These are phyloP conservation scores for Myotis myotis DNA, from an alignment of 2,797 vertebrate species.

Conservation along the genomic window DNA sequence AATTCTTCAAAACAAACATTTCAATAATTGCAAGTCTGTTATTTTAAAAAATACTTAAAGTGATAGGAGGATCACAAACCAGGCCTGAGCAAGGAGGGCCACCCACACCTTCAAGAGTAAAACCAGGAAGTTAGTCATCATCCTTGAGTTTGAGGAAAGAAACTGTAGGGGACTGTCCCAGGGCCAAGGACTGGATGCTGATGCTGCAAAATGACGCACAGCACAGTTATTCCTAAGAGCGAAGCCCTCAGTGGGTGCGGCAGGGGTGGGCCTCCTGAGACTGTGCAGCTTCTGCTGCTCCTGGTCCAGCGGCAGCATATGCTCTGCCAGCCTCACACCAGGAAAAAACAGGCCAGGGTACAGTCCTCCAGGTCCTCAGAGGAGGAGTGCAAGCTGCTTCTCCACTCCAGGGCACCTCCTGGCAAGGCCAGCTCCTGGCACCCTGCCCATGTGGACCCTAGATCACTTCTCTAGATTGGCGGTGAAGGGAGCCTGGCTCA, in stretches of 20 bases:
- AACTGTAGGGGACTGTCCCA: not conserved
- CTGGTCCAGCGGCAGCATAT: not conserved
- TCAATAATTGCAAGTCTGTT: too few species aligned
- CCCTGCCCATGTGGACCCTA: too few species aligned
- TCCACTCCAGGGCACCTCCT: not conserved
- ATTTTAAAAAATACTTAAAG: too few species aligned
- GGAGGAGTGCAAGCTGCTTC: not conserved
- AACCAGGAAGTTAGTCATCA: slow-evolving; percentile 46
- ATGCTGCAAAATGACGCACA: not conserved
- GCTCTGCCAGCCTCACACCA: not conserved
- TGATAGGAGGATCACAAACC: too few species aligned
- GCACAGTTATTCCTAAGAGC: not conserved
- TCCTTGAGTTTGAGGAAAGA: slow-evolving; percentile 11
- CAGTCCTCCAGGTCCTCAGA: not conserved
- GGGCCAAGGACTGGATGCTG: not conserved
- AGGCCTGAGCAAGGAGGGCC: not conserved
- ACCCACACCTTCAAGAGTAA: not conserved
- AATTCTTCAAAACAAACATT: too few species aligned
- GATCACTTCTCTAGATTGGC: not conserved
- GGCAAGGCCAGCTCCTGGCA: not conserved
- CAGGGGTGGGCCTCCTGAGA: not conserved
- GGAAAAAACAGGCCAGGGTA: not conserved
- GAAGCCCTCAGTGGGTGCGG: not conserved
- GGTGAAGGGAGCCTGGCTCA: not conserved
- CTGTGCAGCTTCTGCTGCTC: not conserved